A percentile compares a stretch with the other conserved stretches of the same genome.
Evolutionary conservation across 1,140 invertebrate species (phyloP).

Genomic region (Panagrolaimus sp.): DNA sequence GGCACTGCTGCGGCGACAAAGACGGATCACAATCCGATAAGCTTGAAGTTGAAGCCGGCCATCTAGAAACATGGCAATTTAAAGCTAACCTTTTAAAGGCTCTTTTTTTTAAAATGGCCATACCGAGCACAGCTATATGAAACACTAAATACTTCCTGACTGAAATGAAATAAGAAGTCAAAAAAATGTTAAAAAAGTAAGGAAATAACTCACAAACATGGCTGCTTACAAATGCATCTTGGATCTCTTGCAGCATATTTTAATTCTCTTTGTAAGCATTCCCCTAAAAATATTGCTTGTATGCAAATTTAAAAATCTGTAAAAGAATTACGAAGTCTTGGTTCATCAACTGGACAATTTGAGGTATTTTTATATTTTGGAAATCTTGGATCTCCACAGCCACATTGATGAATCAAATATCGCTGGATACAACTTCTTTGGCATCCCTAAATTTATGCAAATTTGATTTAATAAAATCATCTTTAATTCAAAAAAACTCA

Average conservation of each 20-base stretch:
- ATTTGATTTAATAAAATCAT: background rate
- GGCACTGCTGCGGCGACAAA: constrained; percentile 33
- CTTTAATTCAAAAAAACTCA: background rate
- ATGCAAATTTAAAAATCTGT: background rate
- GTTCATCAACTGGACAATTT: constrained; percentile 57
- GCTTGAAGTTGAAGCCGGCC: constrained; percentile 37
- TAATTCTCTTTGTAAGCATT: constrained; percentile 50
- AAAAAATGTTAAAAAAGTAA: background rate
- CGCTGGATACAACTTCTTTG: constrained; percentile 56
- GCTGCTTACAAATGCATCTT: constrained; percentile 49
- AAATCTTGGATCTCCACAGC: constrained; percentile 56
- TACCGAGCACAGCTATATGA: constrained; percentile 51
- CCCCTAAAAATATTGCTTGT: constrained; percentile 38
- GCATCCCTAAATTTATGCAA: constrained; percentile 40
- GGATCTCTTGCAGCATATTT: constrained; percentile 35
- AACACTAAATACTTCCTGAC: constrained; percentile 56
- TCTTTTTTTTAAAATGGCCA: background rate
- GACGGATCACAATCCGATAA: constrained; percentile 34
- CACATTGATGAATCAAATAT: constrained; percentile 49
- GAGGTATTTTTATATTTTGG: constrained; percentile 45
- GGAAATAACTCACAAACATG: constrained; percentile 44
- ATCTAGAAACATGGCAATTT: constrained; percentile 26
- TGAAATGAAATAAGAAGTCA: constrained; percentile 18
- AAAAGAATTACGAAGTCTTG: constrained; percentile 37
- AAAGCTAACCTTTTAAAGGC: background rate